Conservation (phyloP, 2,797 vertebrate species). For the Eulemur albifrons region DNA sequence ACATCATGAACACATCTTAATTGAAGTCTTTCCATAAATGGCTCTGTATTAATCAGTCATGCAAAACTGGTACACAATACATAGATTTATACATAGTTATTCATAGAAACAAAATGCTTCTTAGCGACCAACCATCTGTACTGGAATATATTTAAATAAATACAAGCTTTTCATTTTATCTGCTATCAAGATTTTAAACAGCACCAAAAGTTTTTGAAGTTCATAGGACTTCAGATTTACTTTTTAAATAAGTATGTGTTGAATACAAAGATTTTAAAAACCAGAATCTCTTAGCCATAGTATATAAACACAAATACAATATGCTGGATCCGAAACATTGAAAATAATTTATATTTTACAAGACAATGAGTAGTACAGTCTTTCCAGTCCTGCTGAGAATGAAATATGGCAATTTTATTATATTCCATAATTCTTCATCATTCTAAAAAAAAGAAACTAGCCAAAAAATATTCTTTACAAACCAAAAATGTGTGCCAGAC, state of each 20-base stretch:
- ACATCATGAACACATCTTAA: slow-evolving; percentile 56
- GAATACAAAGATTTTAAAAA: neutral
- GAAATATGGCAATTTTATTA: neutral
- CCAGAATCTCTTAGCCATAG: neutral
- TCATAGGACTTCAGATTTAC: neutral
- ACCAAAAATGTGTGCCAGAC: slow-evolving; percentile 11
- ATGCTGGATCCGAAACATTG: neutral
- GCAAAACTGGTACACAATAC: neutral
- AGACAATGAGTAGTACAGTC: neutral
- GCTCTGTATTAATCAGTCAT: slow-evolving; percentile 39
- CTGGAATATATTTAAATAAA: slow-evolving; percentile 2
- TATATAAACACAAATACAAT: neutral
- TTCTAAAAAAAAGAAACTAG: neutral
- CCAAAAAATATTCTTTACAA: neutral
- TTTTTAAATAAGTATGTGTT: slow-evolving; percentile 12
- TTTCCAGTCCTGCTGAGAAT: neutral
- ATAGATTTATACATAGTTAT: neutral
- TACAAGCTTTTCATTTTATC: slow-evolving; percentile 6
- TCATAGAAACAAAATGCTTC: slow-evolving; percentile 21
- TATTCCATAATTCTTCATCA: neutral
- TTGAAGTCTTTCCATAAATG: slow-evolving; percentile 56
- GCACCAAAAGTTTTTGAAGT: neutral
- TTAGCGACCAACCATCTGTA: neutral
- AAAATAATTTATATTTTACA: slow-evolving; percentile 25
- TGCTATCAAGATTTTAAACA: slow-evolving; percentile 32